Conservation (phyloP, 2,888 invertebrate genomes). For the Caenorhabditis sp. region DNA sequence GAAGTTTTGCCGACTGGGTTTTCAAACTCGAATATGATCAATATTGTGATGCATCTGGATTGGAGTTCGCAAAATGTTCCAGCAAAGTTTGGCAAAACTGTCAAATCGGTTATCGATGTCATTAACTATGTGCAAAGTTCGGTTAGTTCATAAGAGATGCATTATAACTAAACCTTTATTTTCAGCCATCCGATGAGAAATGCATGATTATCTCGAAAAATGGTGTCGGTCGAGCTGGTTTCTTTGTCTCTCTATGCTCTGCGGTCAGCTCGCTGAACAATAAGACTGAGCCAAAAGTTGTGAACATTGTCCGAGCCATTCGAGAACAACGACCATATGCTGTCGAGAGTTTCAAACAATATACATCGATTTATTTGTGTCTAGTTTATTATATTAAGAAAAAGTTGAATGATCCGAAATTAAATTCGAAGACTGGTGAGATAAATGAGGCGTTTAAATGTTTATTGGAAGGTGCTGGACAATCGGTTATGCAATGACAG, state of each 20-base stretch:
- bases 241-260: conserved; percentile 18
- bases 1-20: conserved; percentile 34
- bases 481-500: conserved; percentile 5
- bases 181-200: conserved; percentile 15
- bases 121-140: conserved; percentile 31
- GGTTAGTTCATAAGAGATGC: no score
- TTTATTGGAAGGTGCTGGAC: conserved; percentile 4
- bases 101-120: conserved; percentile 30
- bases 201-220: conserved; percentile 27
- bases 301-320: conserved; percentile 27
- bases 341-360: conserved; percentile 36
- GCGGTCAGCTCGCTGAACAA: conserved; percentile 24
- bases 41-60: conserved; percentile 18
- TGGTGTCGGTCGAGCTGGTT: conserved; percentile 31
- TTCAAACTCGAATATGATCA: conserved; percentile 25
- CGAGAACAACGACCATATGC: conserved; percentile 27
- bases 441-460: conserved; percentile 7
- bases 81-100: conserved; percentile 29
- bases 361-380: conserved; percentile 30
- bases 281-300: conserved; percentile 15
- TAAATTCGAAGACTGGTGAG: background rate
- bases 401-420: background rate
- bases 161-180: background rate
- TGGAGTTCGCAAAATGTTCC: conserved; percentile 32
- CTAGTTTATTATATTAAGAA: conserved; percentile 35